Base-by-base conservation (phyloP, 2,888 invertebrate species). In the Apamea monoglypha region DNA sequence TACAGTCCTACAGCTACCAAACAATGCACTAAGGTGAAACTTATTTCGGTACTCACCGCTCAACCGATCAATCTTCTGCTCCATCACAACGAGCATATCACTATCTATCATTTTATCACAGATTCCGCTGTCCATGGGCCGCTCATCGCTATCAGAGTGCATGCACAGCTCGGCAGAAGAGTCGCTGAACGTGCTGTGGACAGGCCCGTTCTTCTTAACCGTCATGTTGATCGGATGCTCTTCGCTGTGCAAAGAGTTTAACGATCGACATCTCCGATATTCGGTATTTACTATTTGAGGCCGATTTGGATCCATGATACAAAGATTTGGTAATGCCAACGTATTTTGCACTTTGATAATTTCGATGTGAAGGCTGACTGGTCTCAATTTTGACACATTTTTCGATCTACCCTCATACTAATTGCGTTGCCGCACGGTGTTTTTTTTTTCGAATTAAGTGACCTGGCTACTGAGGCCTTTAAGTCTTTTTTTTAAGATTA, bases 51-150 rank as follows among this genome's bases (percentile, higher is more conserved):
- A 88, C 93, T 91, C 68, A 96, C 96, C 94, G 64, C 86, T 93
- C 44, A 96, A 82, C 12, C 90, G 91, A 82, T 95, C 95, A 53
- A 96, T 93, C 87, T 96, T 96, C 78, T 90, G 88, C 72, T 96
- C 96, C 85, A 96, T 86, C 14, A 89, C 88, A 0, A 82, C 76
- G 3, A 95, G 76, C 59, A 88, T 80, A n/a, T 92, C 93, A 12
- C 82, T 85, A 14, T 91, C 91, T 25, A 83, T 59, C 36, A 89
- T 88, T 66, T 76, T 83, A 72, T 92, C 90, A 32, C 90, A 87
- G 44, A 92, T 86, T 2, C 91, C 92, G 76, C 92, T 92, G 81
- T 92, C 92, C 72, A 85, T 74, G 21, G 66, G 81, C 21, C 88
- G 82, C 21, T 90, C 90, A 7, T 87, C 87, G 6, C 75, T 80